These are phyloP conservation scores for Sphinx pinastri DNA, from an alignment of 2,888 invertebrate species.

Conservation along the genomic window DNA sequence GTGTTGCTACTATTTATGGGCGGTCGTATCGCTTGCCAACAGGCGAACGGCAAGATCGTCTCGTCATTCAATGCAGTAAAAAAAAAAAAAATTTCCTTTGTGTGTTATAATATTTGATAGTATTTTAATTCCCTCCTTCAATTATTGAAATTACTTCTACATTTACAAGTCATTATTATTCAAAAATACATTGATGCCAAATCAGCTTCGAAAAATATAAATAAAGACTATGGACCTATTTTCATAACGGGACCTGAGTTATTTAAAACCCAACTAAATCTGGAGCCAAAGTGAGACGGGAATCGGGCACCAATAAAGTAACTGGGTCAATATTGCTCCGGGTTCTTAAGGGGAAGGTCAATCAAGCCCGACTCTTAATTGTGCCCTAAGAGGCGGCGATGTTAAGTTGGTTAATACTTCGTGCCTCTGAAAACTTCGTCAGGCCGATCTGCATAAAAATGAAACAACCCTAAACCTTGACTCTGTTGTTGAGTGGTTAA, in stretches of 20 bases:
- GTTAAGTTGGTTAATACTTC: conserved; percentile 55
- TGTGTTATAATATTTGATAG: too few relatives aligned
- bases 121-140: too few relatives aligned
- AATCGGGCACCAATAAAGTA: conserved; percentile 41
- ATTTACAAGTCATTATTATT: too few relatives aligned
- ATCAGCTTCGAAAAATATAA: not conserved
- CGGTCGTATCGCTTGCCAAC: too few relatives aligned
- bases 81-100: too few relatives aligned
- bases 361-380: conserved; percentile 55
- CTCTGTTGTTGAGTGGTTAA: conserved; percentile 50
- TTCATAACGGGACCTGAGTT: conserved; percentile 27
- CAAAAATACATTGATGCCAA: not conserved
- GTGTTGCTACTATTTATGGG: too few relatives aligned
- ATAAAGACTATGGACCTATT: conserved; percentile 26
- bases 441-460: conserved; percentile 62
- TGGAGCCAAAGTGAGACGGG: conserved; percentile 38
- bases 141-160: too few relatives aligned
- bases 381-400: conserved; percentile 43
- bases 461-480: conserved; percentile 44
- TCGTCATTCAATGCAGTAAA: too few relatives aligned
- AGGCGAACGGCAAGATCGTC: too few relatives aligned
- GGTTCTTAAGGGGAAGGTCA: conserved; percentile 51
- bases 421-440: conserved; percentile 55
- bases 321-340: conserved; percentile 52
- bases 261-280: conserved; percentile 33